These are phyloP conservation scores for Lithophane semibrunnea DNA, from an alignment of 2,888 invertebrate species.

Conservation along the genomic window DNA sequence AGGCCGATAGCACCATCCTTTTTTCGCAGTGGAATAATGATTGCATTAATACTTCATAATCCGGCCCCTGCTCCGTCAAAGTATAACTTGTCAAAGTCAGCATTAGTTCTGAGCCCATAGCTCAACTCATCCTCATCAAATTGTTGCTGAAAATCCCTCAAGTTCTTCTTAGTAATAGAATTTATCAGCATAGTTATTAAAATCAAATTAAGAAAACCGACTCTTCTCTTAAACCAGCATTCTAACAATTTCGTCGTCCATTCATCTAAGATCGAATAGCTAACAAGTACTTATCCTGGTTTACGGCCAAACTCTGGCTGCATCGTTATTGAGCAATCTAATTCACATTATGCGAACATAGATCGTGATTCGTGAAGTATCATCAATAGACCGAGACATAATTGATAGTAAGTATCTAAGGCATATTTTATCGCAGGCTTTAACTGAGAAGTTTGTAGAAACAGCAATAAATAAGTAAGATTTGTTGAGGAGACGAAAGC, in stretches of 20 bases:
- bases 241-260: neutral
- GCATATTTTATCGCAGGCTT: neutral
- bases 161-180: neutral
- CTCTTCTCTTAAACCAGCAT: neutral
- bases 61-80: too few species aligned
- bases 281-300: neutral
- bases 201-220: neutral
- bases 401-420: neutral
- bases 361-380: constrained; percentile 27
- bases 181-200: neutral
- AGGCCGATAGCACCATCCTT: too few species aligned
- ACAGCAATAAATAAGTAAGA: neutral
- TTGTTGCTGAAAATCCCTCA: neutral
- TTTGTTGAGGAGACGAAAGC: neutral
- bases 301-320: neutral
- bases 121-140: neutral
- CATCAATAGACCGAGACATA: constrained; percentile 11
- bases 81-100: neutral
- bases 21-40: too few species aligned
- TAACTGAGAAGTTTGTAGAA: neutral
- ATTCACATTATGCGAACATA: constrained; percentile 16
- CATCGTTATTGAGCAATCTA: constrained; percentile 4
- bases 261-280: neutral
- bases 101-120: neutral
- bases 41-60: too few species aligned